These are phyloP conservation scores for Drosophila suzukii DNA, from an alignment of 1,140 invertebrate species.

Conservation along the genomic window DNA sequence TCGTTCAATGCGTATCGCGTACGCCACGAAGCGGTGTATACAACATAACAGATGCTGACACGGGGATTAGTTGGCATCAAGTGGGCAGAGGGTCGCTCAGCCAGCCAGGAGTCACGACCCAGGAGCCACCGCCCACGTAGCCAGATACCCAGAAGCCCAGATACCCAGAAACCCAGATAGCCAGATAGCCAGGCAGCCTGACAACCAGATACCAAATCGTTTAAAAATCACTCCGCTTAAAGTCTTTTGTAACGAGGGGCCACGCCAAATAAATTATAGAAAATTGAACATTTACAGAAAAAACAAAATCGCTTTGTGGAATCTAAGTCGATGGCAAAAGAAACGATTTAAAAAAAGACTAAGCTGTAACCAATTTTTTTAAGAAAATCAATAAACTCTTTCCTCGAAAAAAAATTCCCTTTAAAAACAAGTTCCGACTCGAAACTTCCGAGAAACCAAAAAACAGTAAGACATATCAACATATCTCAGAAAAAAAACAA, in stretches of 20 bases:
- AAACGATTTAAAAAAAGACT: too few relatives aligned
- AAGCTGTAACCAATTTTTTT: too few relatives aligned
- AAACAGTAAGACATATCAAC: too few relatives aligned
- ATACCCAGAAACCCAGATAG: not conserved
- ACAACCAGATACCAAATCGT: constrained; percentile 23
- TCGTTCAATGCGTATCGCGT: constrained; percentile 42
- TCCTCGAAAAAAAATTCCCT: too few relatives aligned
- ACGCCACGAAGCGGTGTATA: constrained; percentile 26
- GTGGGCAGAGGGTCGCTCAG: constrained; percentile 46
- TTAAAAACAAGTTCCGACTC: too few relatives aligned
- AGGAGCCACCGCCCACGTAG: not conserved
- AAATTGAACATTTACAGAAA: not conserved
- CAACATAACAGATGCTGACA: constrained; percentile 56
- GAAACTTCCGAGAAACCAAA: too few relatives aligned
- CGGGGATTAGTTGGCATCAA: constrained; percentile 72
- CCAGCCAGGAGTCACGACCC: constrained; percentile 19
- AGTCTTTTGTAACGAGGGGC: too few relatives aligned
- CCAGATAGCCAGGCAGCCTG: not conserved
- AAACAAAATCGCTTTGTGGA: too few relatives aligned
- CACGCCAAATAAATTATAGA: not conserved
- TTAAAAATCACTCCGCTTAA: constrained; percentile 4
- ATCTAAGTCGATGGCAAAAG: too few relatives aligned
- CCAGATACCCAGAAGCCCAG: not conserved
- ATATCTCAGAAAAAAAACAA: too few relatives aligned
- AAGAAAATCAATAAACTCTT: too few relatives aligned